These are phyloP conservation scores for Drosophila kepulauana DNA, from an alignment of 1,140 invertebrate genomes.

Conservation along the genomic window DNA sequence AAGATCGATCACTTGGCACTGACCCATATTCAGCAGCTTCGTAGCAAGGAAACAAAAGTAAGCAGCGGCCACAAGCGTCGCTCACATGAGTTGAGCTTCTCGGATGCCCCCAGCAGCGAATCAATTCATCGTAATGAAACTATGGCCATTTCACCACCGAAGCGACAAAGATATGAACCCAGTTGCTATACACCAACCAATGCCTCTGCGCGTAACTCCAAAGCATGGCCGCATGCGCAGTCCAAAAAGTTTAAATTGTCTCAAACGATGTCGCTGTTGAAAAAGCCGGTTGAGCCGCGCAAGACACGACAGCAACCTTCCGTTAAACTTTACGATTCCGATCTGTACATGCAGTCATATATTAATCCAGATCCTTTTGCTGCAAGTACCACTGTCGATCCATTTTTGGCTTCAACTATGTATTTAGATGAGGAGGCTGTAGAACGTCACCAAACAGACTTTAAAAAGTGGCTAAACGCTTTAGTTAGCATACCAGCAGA, in stretches of 20 bases:
- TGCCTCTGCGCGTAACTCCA: conserved; percentile 50
- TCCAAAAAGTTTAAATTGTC: conserved; percentile 72
- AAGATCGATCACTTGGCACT: conserved; percentile 33
- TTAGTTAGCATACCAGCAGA: conserved; percentile 92
- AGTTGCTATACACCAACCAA: conserved; percentile 41
- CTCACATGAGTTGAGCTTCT: conserved; percentile 70
- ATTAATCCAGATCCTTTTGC: conserved; percentile 87
- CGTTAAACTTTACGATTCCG: conserved; percentile 75
- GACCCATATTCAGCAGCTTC: neutral
- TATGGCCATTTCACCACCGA: conserved; percentile 68
- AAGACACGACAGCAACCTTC: conserved; percentile 42
- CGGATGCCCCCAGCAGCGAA: conserved; percentile 71
- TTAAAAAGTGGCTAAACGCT: conserved; percentile 95
- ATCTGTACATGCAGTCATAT: conserved; percentile 70
- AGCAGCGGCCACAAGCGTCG: conserved; percentile 59
- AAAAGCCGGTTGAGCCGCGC: conserved; percentile 60
- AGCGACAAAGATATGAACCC: conserved; percentile 65
- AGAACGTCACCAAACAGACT: conserved; percentile 91
- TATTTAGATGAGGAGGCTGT: conserved; percentile 93
- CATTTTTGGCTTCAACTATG: conserved; percentile 88
- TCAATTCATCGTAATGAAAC: conserved; percentile 54
- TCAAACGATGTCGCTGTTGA: conserved; percentile 65
- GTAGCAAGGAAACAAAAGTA: conserved; percentile 1
- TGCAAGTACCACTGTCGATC: conserved; percentile 88
- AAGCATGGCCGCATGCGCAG: conserved; percentile 57